Evolutionary conservation across 2,888 invertebrate genomes (phyloP).

Genomic region (Anarsia innoxiella): DNA sequence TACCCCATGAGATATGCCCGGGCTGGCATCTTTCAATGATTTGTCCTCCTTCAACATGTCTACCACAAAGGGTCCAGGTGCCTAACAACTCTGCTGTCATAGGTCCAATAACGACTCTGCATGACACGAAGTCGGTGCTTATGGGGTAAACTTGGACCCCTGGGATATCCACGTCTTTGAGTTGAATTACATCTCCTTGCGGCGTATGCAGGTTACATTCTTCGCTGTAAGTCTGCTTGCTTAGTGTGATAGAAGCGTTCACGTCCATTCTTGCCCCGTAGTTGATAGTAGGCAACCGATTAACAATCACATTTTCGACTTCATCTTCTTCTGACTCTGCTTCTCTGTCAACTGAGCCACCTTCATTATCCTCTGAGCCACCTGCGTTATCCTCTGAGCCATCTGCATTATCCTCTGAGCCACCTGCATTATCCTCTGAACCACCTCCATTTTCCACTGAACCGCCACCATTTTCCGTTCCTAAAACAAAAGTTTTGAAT

Average conservation of each 20-base stretch:
- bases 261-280: slow-evolving; percentile 5
- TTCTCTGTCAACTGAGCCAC: not conserved
- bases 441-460: no score
- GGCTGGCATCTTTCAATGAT: slow-evolving; percentile 4
- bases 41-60: not conserved
- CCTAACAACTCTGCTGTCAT: slow-evolving; percentile 20
- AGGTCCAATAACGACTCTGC: slow-evolving; percentile 25
- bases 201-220: slow-evolving; percentile 26
- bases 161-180: not conserved
- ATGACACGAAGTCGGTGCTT: slow-evolving; percentile 21
- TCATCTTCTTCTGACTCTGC: not conserved
- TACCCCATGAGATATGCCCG: slow-evolving; percentile 2
- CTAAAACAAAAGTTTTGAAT: no score
- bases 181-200: not conserved
- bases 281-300: slow-evolving; percentile 8
- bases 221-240: slow-evolving; percentile 21
- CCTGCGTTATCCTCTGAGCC: no score
- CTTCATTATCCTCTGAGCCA: no score
- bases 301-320: no score
- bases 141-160: not conserved
- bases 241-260: slow-evolving; percentile 22
- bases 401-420: no score
- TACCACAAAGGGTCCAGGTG: slow-evolving; percentile 16
- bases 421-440: no score
- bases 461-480: no score